phyloP scores from a whole-genome alignment of 1,140 invertebrate genomes.

The Lethrus apterus region DNA sequence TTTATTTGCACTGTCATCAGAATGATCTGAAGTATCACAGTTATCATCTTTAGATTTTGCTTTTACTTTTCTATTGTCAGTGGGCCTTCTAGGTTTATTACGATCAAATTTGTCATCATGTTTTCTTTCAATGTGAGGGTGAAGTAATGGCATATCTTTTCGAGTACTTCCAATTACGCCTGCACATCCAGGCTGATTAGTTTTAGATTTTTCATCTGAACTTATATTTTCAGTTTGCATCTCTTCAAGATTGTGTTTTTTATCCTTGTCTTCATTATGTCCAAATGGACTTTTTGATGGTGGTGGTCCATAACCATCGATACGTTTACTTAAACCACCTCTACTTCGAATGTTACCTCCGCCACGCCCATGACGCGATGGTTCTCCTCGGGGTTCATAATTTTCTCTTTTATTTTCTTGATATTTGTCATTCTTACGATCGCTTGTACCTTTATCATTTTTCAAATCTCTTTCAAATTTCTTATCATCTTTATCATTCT shows the following conservation, averaged over 20 bases:
- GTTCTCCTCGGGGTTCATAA: slow-evolving; percentile 75
- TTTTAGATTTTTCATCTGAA: background rate
- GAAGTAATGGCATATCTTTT: slow-evolving; percentile 19
- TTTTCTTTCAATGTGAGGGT: slow-evolving; percentile 1
- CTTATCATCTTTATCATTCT: slow-evolving; percentile 53
- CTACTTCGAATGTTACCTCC: slow-evolving; percentile 51
- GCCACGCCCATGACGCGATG: slow-evolving; percentile 67
- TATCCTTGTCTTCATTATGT: slow-evolving; percentile 39
- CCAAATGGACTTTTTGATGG: slow-evolving; percentile 68
- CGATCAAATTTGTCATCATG: slow-evolving; percentile 33
- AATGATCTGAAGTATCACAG: slow-evolving; percentile 21
- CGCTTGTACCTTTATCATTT: slow-evolving; percentile 22
- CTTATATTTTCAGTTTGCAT: slow-evolving; percentile 46
- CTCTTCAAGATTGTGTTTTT: slow-evolving; percentile 44
- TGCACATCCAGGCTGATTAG: slow-evolving; percentile 38
- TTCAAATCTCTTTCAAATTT: slow-evolving; percentile 42
- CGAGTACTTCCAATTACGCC: slow-evolving; percentile 47
- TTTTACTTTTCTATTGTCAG: slow-evolving; percentile 19
- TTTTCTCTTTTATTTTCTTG: slow-evolving; percentile 45
- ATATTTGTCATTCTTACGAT: slow-evolving; percentile 41
- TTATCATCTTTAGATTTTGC: slow-evolving; percentile 14
- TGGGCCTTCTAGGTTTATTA: slow-evolving; percentile 29
- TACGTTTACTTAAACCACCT: slow-evolving; percentile 46
- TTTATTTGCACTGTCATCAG: slow-evolving; percentile 21
- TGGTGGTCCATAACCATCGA: slow-evolving; percentile 66